A percentile compares a stretch with the other conserved stretches of the same genome.
Evolutionary conservation across 2,113 vertebrate genomes (phyloP).

Genomic region (Dasypus novemcinctus): DNA sequence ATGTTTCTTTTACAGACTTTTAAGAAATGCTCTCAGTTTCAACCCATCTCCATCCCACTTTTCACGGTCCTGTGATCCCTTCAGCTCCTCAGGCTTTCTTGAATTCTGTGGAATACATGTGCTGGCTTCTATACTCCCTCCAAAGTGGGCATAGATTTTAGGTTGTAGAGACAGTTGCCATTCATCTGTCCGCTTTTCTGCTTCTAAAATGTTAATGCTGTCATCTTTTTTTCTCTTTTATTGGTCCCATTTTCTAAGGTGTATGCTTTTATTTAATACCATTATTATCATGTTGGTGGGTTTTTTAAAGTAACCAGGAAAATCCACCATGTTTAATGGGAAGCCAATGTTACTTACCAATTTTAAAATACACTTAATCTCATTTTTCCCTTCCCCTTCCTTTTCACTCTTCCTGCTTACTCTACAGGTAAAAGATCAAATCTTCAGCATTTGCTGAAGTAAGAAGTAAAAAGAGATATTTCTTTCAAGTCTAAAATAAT

Average conservation of each 20-base stretch:
- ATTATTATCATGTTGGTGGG: not conserved
- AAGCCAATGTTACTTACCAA: fast-evolving
- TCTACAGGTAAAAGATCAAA: not conserved
- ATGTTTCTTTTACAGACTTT: not conserved
- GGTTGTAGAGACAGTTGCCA: too few species aligned
- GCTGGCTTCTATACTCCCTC: fast-evolving
- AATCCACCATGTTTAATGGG: not conserved
- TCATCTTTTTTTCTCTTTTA: not conserved
- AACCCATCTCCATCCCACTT: fast-evolving
- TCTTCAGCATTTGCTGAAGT: not conserved
- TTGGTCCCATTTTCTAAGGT: not conserved
- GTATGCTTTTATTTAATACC: not conserved
- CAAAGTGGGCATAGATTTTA: fast-evolving
- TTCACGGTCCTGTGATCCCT: too few species aligned
- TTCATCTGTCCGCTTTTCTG: not conserved
- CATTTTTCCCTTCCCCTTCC: too few species aligned
- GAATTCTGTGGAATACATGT: not conserved
- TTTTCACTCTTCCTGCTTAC: not conserved
- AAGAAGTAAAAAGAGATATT: not conserved
- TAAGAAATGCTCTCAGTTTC: not conserved
- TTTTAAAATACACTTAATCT: not conserved
- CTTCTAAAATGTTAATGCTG: not conserved
- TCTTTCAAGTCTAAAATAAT: not conserved
- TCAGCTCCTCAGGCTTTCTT: fast-evolving
- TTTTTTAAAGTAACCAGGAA: not conserved